Evolutionary conservation across 37 sponge, comb jelly and placozoan species (phyloP), one percentile per base, ranked within the genome.

Genomic region (Halichondria panicea): DNA sequence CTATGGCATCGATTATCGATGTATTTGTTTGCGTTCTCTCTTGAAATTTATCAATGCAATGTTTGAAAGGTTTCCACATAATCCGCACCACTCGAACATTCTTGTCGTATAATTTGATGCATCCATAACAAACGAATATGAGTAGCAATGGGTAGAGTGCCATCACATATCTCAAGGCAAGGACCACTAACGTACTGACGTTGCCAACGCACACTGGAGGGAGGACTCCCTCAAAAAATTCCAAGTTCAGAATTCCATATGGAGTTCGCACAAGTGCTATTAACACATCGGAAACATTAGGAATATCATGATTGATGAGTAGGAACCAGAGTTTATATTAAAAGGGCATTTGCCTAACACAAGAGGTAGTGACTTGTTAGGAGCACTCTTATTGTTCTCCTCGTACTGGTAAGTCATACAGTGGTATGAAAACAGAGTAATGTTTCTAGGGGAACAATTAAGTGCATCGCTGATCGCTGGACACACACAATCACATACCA

Each of bases 171-270:
- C 65, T 43, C 32, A 81, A 34, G 18, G 38, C 33, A 2, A 88
- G 33, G 1, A 71, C 66, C 2, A 42, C 31, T 7, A 81, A 24
- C 3, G 72, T 43, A 19, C 21, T 70, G 11, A 68, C 31, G 13
- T 39, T 1, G 0, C 60, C 48, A 24, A 88, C 59, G 52, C 88
- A 88, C 9, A 75, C 31, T 12, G 43, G 40, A n/a, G 68, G 79
- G n/a, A n/a, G n/a, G 22, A 56, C 3, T 24, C 24, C 0, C 3
- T 34, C n/a, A n/a, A 88, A 77, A 54, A 88, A 71, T 44, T 88
- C 76, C 67, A 88, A 28, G n/a, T 88, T 81, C 88, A 82, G 81
- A 37, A 88, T 58, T 18, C 44, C 55, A 36, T 88, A 88, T 1
- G 55, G 32, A 36, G 52, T 0, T 28, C 56, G 42, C 0, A 75